Evolutionary conservation across 1,140 invertebrate species (phyloP), one percentile per base, ranked within the genome.

Genomic region (Drosophila parvula): DNA sequence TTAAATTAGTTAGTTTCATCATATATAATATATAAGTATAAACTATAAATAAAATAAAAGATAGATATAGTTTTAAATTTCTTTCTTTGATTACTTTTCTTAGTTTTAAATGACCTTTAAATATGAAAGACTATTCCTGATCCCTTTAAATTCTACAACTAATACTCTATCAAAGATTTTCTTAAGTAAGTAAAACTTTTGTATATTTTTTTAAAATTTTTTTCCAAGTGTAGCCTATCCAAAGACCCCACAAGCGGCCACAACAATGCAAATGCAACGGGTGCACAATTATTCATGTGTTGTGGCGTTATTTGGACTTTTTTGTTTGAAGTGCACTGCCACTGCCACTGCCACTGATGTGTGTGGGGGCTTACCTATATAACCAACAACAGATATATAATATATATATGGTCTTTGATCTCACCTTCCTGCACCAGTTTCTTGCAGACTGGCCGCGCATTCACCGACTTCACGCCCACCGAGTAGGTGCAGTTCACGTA

Each of bases 371-470:
- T 36, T 51, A 10, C 1, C 0, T 18, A 12, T 10, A 16, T 22
- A 22, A 3, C 1, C 2, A 3, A 6, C 10, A 16, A 8, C 22
- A 45, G 10, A 9, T 36, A 36, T 14, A n/a, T 14, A 18, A 2
- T 16, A 0, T 4, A 12, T 38, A 38, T 27, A 30, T 11, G 14
- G 38, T 11, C 2, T 40, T 61, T n/a, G 28, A 70, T 70, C 91
- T 92, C 53, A 92, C 91, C 84, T 80, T 91, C 91, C 78, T 92
- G 91, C 44, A 92, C 91, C 2, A 92, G 81, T 53, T 92, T 92
- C 56, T 92, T 92, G 79, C 91, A 92, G 27, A 92, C 91, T 16
- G 91, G 90, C 11, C 91, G 79, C 14, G 90, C 85, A 56, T 91
- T 92, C 28, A 91, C 88, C 63, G 91, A 88, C 22, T 89, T 89